Evolutionary conservation across 2,797 vertebrate species (phyloP), one percentile per base, ranked within the genome.

Genomic region (Esox masquinongy): DNA sequence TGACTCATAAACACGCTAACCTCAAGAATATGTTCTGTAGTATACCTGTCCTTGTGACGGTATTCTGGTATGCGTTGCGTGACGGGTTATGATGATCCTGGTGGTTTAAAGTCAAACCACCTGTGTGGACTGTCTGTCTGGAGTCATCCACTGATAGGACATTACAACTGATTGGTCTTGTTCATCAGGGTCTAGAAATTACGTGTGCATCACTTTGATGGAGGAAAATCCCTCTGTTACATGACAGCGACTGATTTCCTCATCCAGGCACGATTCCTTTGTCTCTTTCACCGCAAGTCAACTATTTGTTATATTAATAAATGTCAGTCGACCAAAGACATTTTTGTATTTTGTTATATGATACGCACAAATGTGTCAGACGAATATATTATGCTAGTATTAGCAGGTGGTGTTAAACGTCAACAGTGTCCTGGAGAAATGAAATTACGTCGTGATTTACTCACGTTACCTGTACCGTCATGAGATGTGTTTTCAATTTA

Each of bases 31-130:
- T 81, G 84, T 50, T 83, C 9, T 17, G 36, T n/a, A 50, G 49
- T 70, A 51, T 79, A 85, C 70, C 53, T 12, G 39, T 36, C 84
- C 81, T 85, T 87, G 76, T 78, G 69, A 81, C 70, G 86, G 85
- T 61, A 88, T 77, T 87, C 86, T 90, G 90, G 85, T 91, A 90
- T 88, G 87, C 79, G 82, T 82, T 82, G 84, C 82, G 63, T 83
- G 56, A 68, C 70, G 43, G 75, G 76, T 49, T 70, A 56, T 59
- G 53, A 34, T 22, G 71, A 59, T 24, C 34, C 3, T 39, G 53
- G 72, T 79, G 80, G 84, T 78, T 78, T 77, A 78, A 80, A 86
- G 82, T 86, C 82, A 83, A 83, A 83, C 82, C 82, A 80, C 72
- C 84, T 81, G 74, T 72, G 77, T 80, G 83, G 84, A 82, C 77